A percentile compares a stretch with the other conserved stretches of the same genome.
Conservation (phyloP, 1,140 invertebrate species). For the Drosophila melanica region DNA sequence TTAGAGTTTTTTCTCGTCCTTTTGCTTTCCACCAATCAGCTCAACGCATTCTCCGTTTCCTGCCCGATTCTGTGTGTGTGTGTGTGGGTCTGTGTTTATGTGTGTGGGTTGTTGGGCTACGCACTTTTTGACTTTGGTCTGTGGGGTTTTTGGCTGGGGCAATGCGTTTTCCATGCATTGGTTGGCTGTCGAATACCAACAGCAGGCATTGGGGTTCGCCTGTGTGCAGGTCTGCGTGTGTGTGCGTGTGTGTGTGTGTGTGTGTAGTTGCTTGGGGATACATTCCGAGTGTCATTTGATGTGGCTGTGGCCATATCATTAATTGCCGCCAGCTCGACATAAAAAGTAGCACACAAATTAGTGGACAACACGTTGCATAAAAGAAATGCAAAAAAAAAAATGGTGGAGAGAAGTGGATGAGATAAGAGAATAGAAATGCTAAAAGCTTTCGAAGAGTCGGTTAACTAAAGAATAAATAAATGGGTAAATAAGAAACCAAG, state of each 20-base stretch:
- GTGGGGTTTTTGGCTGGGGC: conserved; percentile 44
- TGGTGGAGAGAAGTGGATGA: not conserved
- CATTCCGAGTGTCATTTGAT: conserved; percentile 71
- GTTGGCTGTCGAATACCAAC: conserved; percentile 60
- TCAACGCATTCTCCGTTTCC: conserved; percentile 71
- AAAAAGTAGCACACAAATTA: conserved; percentile 67
- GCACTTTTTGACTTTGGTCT: conserved; percentile 77
- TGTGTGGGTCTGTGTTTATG: conserved; percentile 29
- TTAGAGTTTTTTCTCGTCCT: conserved; percentile 72
- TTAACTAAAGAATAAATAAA: not conserved
- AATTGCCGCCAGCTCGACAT: conserved; percentile 70
- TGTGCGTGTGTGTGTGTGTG: conserved; percentile 10
- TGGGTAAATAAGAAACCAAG: not conserved
- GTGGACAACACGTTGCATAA: conserved; percentile 33
- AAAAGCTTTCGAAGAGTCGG: not conserved
- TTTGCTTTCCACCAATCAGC: conserved; percentile 83
- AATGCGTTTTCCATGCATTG: conserved; percentile 80
- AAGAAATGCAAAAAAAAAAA: not conserved
- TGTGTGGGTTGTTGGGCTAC: conserved; percentile 60
- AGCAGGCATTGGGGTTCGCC: conserved; percentile 26
- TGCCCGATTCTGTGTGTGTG: conserved; percentile 38
- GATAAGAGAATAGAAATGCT: not conserved
- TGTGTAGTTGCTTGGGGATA: conserved; percentile 28
- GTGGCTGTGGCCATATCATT: conserved; percentile 81
- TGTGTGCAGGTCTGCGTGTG: conserved; percentile 1